Evolutionary conservation across 2,888 invertebrate genomes (phyloP).

Genomic region (Drosophila niveifrons): DNA sequence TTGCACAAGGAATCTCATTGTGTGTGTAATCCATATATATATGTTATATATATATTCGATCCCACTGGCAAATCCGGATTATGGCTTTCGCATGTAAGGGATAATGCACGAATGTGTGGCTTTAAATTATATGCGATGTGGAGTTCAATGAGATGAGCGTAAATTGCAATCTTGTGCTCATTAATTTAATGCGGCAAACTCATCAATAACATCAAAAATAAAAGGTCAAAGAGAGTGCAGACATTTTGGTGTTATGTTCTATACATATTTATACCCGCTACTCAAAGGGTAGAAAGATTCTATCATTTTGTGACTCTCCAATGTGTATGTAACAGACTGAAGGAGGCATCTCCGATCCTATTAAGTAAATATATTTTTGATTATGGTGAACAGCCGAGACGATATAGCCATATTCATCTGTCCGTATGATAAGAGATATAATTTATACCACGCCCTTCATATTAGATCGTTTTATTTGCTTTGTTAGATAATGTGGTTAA

Average conservation of each 20-base stretch:
- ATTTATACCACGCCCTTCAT: no score
- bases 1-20: constrained; percentile 43
- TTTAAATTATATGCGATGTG: constrained; percentile 53
- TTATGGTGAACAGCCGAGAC: no score
- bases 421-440: no score
- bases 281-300: no score
- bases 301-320: no score
- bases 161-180: constrained; percentile 27
- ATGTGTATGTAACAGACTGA: no score
- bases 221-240: not conserved
- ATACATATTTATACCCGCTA: not conserved
- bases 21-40: not conserved
- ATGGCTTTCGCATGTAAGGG: constrained; percentile 28
- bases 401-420: no score
- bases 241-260: not conserved
- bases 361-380: no score
- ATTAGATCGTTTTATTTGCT: no score
- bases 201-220: no score
- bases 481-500: no score
- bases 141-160: constrained; percentile 39
- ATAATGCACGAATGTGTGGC: constrained; percentile 49
- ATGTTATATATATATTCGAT: not conserved
- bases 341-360: no score
- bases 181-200: not conserved
- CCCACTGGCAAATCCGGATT: constrained; percentile 22